Evolutionary conservation across 2,797 vertebrate genomes (phyloP).

Genomic region (Myotis findleyi): DNA sequence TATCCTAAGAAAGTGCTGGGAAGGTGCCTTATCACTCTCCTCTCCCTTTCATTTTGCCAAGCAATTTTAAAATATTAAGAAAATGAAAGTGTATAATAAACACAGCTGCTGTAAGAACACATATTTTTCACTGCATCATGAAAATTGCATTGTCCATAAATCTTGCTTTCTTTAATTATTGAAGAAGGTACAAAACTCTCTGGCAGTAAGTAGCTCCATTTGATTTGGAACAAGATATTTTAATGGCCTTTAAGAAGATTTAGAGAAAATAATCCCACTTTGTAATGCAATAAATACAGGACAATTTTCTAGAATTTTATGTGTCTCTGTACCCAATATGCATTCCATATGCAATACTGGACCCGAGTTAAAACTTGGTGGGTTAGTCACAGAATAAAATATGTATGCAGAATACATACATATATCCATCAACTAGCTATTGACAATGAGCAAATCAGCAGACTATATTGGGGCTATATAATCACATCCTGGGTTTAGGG

Average conservation of each 20-base stretch:
- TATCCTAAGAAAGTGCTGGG: background rate
- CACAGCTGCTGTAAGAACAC: constrained; percentile 3
- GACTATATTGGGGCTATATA: background rate
- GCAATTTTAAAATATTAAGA: constrained; percentile 62
- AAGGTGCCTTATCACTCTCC: background rate
- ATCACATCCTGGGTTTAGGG: background rate
- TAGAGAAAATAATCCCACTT: constrained; percentile 26
- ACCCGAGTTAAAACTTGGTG: background rate
- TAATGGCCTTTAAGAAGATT: constrained; percentile 51
- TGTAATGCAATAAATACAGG: background rate
- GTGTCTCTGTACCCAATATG: background rate
- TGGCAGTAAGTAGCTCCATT: constrained; percentile 35
- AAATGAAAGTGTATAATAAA: constrained; percentile 44
- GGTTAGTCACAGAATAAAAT: background rate
- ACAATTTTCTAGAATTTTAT: constrained; percentile 33
- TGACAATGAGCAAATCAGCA: background rate
- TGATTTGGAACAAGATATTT: constrained; percentile 36
- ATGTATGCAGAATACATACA: background rate
- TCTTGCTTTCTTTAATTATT: constrained; percentile 71
- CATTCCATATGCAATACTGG: background rate
- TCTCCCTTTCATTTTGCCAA: constrained; percentile 10
- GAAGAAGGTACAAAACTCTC: constrained; percentile 45
- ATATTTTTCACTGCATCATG: constrained; percentile 63
- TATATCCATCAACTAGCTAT: background rate
- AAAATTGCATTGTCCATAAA: constrained; percentile 51